Base-by-base conservation (phyloP, 2,888 invertebrate species). In the Drosophila cognata region DNA sequence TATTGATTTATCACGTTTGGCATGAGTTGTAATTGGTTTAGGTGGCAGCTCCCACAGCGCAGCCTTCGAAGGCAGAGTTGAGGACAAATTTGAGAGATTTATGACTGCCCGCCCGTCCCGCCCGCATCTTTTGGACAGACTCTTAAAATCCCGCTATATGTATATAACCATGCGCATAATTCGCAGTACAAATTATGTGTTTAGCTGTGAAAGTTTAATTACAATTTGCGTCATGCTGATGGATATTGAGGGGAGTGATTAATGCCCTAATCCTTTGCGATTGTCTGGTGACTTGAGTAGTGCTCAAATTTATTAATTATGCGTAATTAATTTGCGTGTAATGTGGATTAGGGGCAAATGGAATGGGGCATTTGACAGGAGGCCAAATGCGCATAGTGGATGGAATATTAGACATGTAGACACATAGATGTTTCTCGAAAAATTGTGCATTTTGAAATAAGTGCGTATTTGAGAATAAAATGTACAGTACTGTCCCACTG, bases 1-100 rank as follows among this genome's bases (percentile, higher is more conserved):
- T 82, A 79, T 82, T 88, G 88, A 88, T 90, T 88, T 90, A 88
- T 90, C 79, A 82, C 83, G 55, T 81, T 85, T 76, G 68, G 71
- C 78, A 71, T 73, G 67, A 64, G 63, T 53, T 84, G 79, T 89
- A 84, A 90, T 87, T 88, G 84, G 84, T 64, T 79, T 68, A 68
- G 56, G 36, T 61, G 57, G 70, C 56, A 53, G 62, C 53, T 35
- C 29, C 43, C 50, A 62, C 71, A 53, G 65, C 46, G 43, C 51
- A 55, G 13, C 52, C 71, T 72, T 84, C 81, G 86, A 75, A 25
- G 59, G 57, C 87, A 81, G 73, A 71, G 63, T 48, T 64, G 55
- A 41, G 71, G 70, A 71, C 72, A 61, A 71, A 59, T 58, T 66
- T 51, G 46, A 41, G 43, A 82, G 77, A 89, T 85, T 84, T 87